phyloP scores from a whole-genome alignment of 2,113 vertebrate genomes.

The Chloebia gouldiae region DNA sequence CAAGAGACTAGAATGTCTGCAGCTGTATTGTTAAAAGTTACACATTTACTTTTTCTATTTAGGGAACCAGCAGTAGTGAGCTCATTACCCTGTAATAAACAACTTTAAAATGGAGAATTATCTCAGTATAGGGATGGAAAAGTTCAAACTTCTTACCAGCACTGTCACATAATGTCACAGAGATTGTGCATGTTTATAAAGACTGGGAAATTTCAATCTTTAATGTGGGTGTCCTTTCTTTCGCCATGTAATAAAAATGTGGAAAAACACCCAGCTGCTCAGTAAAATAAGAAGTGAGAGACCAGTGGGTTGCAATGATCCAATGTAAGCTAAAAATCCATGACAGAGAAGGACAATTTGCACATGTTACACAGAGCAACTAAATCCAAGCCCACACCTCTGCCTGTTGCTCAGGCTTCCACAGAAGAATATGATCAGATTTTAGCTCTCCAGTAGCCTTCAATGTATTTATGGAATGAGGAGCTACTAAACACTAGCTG shows the following conservation, averaged over 20 bases:
- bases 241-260: background rate
- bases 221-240: background rate
- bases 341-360: background rate
- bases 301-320: background rate
- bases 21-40: background rate
- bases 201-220: background rate
- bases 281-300: background rate
- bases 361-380: background rate
- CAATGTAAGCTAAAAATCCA: background rate
- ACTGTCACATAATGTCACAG: background rate
- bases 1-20: background rate
- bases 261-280: background rate
- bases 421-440: background rate
- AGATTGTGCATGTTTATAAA: background rate
- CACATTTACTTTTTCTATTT: background rate
- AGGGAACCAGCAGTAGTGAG: background rate
- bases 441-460: background rate
- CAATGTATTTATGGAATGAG: background rate
- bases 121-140: background rate
- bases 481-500: background rate
- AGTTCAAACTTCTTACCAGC: background rate
- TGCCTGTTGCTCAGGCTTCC: background rate
- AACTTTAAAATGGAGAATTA: background rate
- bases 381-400: background rate
- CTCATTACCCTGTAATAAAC: background rate